phyloP scores from a whole-genome alignment of 2,113 vertebrate genomes.

The Onychostruthus taczanowskii region DNA sequence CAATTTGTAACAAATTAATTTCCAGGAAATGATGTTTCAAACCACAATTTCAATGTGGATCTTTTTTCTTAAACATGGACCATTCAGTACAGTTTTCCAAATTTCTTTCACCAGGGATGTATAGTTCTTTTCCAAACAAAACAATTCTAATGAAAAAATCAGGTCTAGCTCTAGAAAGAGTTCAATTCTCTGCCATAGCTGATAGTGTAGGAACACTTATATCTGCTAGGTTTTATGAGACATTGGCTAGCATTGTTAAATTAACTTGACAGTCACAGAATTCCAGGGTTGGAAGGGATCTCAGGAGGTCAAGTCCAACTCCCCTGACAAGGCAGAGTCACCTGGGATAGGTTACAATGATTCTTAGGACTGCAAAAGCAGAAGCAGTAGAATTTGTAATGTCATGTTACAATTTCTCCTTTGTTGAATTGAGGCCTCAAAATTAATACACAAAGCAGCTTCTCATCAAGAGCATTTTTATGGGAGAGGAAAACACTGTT shows the following conservation, averaged over 20 bases:
- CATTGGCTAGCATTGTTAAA: background rate
- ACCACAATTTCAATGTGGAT: background rate
- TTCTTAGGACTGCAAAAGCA: background rate
- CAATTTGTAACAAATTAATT: background rate
- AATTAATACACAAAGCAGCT: background rate
- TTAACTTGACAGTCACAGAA: background rate
- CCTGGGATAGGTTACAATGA: background rate
- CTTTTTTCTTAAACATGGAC: background rate
- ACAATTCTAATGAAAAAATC: background rate
- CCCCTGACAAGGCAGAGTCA: background rate
- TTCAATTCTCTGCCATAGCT: background rate
- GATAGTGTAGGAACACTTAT: background rate
- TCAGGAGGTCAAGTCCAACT: background rate
- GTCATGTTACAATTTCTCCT: background rate
- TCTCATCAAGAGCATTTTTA: background rate
- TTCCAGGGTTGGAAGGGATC: background rate
- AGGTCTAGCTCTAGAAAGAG: background rate
- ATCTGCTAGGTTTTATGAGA: background rate
- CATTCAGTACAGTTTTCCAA: background rate
- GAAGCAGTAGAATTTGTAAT: background rate
- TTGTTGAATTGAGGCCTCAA: background rate
- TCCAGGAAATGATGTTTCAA: background rate
- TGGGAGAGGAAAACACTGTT: background rate
- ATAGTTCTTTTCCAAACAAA: background rate
- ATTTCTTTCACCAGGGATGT: background rate